A percentile compares a stretch with the other conserved stretches of the same genome.
Evolutionary conservation across 2,113 vertebrate genomes (phyloP).

Genomic region (Caloenas nicobarica): DNA sequence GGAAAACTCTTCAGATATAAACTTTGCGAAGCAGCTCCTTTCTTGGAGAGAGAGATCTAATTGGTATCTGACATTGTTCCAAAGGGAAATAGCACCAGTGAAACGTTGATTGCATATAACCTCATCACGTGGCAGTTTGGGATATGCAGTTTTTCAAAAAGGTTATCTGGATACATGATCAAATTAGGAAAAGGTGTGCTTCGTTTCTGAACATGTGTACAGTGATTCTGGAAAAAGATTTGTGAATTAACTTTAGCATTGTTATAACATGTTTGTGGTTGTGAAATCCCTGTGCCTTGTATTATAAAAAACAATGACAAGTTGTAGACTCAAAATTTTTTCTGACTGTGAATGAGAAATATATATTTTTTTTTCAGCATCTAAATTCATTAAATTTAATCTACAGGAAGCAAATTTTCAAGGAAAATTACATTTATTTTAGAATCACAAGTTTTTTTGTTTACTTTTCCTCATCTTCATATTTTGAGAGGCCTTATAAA

Average conservation of each 20-base stretch:
- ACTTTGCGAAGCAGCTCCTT: background rate
- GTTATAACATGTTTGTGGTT: rapidly evolving
- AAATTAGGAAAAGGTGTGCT: background rate
- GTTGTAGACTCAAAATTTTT: background rate
- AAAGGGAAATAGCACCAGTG: rapidly evolving
- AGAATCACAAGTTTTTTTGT: background rate
- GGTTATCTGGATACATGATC: background rate
- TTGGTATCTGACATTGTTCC: background rate
- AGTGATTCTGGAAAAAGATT: background rate
- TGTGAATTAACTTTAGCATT: background rate
- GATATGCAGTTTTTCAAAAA: background rate
- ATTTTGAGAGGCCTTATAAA: background rate
- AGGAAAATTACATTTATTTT: background rate
- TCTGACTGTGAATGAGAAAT: background rate
- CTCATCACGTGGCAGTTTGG: rapidly evolving
- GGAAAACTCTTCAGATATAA: background rate
- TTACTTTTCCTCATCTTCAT: background rate
- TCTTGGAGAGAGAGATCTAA: background rate
- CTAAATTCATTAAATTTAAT: background rate
- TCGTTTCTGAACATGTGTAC: background rate
- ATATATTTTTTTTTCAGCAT: background rate
- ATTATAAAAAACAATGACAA: background rate
- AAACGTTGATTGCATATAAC: background rate
- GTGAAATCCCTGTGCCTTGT: background rate
- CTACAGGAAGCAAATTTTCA: background rate